Evolutionary conservation across 2,888 invertebrate genomes (phyloP).

Genomic region (Philereme vetulata): DNA sequence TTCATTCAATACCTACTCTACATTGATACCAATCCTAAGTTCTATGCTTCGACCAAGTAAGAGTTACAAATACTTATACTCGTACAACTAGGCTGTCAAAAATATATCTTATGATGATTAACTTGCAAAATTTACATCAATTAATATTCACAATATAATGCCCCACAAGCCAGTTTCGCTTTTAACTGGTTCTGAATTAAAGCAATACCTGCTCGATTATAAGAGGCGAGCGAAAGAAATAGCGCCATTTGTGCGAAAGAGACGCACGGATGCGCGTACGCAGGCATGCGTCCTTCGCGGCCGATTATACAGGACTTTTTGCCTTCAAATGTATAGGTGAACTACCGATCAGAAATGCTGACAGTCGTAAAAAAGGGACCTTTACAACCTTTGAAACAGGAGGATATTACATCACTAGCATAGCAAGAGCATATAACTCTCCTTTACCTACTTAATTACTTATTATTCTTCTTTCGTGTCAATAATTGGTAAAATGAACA

Average conservation of each 20-base stretch:
- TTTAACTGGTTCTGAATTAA: conserved; percentile 66
- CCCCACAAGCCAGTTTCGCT: conserved; percentile 53
- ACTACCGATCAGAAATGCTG: conserved; percentile 56
- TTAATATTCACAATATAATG: conserved; percentile 63
- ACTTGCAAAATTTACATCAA: conserved; percentile 53
- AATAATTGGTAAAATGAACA: too few species aligned
- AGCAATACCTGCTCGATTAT: conserved; percentile 58
- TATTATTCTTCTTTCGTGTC: too few species aligned
- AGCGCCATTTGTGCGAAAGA: conserved; percentile 45
- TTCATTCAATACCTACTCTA: too few species aligned
- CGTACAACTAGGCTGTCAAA: too few species aligned
- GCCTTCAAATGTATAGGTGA: conserved; percentile 54
- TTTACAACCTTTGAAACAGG: too few species aligned
- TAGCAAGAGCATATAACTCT: too few species aligned
- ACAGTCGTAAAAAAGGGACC: conserved; percentile 6
- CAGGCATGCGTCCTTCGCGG: conserved; percentile 78
- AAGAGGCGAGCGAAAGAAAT: conserved; percentile 51
- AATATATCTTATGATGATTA: conserved; percentile 14
- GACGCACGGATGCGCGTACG: conserved; percentile 62
- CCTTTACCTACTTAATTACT: too few species aligned
- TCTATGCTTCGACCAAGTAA: too few species aligned
- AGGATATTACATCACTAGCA: too few species aligned
- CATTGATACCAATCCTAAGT: too few species aligned
- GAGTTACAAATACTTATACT: too few species aligned
- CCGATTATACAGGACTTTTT: conserved; percentile 66